Conservation (phyloP, 2,113 vertebrate genomes). For the Terrapene triunguis region DNA sequence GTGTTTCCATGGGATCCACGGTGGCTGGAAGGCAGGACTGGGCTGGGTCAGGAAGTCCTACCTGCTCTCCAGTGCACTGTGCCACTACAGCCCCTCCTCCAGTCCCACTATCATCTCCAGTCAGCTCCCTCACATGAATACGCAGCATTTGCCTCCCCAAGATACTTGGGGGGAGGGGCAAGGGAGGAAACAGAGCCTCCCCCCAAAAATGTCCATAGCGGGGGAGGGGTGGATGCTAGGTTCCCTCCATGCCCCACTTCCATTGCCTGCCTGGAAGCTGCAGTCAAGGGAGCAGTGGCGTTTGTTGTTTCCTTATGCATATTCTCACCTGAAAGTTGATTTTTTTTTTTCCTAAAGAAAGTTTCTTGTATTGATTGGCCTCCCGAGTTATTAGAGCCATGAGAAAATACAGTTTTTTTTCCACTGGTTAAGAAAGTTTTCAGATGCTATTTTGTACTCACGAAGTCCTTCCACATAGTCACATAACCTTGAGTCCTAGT, state of each 20-base stretch:
- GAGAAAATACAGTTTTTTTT: not conserved
- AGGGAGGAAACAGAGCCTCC: not conserved
- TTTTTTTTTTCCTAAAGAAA: not conserved
- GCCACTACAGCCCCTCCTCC: not conserved
- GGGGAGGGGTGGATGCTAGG: no score
- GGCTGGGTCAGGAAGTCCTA: not conserved
- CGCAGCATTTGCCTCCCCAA: not conserved
- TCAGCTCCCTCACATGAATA: not conserved
- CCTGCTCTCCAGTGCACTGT: not conserved
- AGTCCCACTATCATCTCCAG: not conserved
- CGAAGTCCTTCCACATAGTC: not conserved
- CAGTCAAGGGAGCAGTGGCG: not conserved
- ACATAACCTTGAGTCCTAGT: not conserved
- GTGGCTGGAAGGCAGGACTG: not conserved
- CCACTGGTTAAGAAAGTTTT: not conserved
- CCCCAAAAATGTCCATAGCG: no score
- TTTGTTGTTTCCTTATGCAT: not conserved
- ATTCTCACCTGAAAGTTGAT: not conserved
- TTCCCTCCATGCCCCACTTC: no score
- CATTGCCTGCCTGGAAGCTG: not conserved
- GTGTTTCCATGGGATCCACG: not conserved
- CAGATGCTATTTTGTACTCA: not conserved
- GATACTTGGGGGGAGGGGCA: no score
- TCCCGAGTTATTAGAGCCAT: not conserved
- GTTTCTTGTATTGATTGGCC: not conserved